phyloP scores from a whole-genome alignment of 2,797 vertebrate species.

The Halcyon smyrnensis region DNA sequence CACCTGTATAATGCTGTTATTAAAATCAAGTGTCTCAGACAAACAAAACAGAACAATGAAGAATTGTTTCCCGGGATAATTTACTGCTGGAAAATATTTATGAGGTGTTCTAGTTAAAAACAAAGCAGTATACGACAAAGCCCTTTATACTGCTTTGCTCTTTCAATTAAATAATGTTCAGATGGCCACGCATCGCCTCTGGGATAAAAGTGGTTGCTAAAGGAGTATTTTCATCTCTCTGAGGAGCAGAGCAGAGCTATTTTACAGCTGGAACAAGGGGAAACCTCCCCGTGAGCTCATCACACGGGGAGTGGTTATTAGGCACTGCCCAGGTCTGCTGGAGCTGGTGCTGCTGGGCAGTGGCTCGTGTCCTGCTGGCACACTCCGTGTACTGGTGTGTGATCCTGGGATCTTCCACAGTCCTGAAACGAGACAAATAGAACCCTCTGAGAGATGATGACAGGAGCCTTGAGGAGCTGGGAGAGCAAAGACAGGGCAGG shows the following conservation, averaged over 20 bases:
- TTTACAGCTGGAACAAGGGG: not conserved
- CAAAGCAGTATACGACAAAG: not conserved
- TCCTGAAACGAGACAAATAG: accelerated
- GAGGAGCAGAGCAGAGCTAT: not conserved
- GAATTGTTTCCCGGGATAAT: not conserved
- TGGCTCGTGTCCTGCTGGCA: accelerated
- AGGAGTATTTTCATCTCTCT: not conserved
- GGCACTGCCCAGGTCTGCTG: not conserved
- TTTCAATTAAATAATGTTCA: not conserved
- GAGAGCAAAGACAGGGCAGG: not conserved
- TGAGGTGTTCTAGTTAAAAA: not conserved
- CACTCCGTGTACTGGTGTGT: not conserved
- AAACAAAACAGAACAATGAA: not conserved
- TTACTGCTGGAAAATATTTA: not conserved
- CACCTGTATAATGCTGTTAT: not conserved
- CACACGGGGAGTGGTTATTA: not conserved
- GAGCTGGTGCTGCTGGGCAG: accelerated
- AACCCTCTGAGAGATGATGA: too few relatives aligned
- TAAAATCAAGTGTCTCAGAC: not conserved
- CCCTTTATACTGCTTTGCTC: not conserved
- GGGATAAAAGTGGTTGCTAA: not conserved
- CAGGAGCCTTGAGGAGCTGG: not conserved
- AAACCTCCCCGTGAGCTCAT: not conserved
- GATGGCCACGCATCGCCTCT: accelerated
- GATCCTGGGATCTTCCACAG: accelerated